These are phyloP conservation scores for Poeciliopsis prolifica DNA, from an alignment of 2,113 vertebrate species.

Conservation along the genomic window DNA sequence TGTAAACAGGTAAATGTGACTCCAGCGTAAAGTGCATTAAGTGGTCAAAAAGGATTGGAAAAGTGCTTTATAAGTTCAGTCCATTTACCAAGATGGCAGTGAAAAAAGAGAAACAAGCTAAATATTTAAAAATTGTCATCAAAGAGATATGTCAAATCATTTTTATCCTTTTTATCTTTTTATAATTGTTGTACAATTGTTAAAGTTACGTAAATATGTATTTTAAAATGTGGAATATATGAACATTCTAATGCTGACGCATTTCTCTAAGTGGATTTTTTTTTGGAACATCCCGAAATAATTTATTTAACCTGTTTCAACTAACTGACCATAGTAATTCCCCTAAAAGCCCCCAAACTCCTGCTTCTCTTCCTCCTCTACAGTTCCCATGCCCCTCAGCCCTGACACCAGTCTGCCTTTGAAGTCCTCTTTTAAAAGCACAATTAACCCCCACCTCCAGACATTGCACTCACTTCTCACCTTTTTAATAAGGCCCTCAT, in stretches of 20 bases:
- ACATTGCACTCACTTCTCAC: slow-evolving; percentile 84
- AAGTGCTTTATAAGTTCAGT: too few relatives aligned
- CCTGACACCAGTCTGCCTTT: slow-evolving; percentile 77
- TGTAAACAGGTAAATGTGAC: too few relatives aligned
- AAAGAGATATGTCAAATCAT: too few relatives aligned
- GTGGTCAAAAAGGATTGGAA: too few relatives aligned
- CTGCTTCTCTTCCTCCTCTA: slow-evolving; percentile 48
- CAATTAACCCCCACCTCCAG: slow-evolving; percentile 80
- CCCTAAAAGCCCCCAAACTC: slow-evolving; percentile 25
- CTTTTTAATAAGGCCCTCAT: slow-evolving; percentile 82
- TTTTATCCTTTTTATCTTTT: too few relatives aligned
- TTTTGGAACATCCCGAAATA: slow-evolving; percentile 5
- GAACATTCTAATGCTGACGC: not conserved
- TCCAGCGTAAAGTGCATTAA: too few relatives aligned
- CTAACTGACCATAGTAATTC: not conserved
- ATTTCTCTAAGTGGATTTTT: not conserved
- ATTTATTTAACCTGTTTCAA: not conserved
- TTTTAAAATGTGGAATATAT: not conserved
- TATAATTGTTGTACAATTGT: not conserved
- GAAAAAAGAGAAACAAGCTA: too few relatives aligned
- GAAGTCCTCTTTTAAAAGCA: slow-evolving; percentile 82
- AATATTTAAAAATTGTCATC: too few relatives aligned
- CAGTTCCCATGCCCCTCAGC: slow-evolving; percentile 71
- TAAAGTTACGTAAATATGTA: not conserved
- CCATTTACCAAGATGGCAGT: too few relatives aligned